Base-by-base conservation (phyloP, 2,888 invertebrate species). In the Ephialtes manifestator region DNA sequence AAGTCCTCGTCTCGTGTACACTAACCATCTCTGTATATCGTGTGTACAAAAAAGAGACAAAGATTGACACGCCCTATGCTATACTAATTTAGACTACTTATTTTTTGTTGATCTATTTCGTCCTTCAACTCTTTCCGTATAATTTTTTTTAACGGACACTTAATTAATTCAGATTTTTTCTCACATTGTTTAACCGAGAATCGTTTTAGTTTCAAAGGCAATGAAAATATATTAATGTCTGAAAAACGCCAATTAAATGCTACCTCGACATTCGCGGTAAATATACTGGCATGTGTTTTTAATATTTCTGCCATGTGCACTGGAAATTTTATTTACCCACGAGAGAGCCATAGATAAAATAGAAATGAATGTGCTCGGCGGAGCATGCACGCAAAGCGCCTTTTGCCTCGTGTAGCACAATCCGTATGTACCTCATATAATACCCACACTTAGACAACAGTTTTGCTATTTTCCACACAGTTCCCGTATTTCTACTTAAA, bases 381-480 rank as follows among this genome's bases (percentile, higher is more conserved):
- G 48, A 65, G 51, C 60, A 35, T 48, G 48, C 70, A 60, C 46
- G 15, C 35, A 60, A 68, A 60, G 39, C 20, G 18, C n/a, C 65
- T 39, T 8, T 24, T 58, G 28, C 58, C 53, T 43, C 53, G 55
- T 46, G 68, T 53, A 67, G n/a, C 39, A 67, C 31, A 15, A 31
- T 18, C n/a, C 46, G n/a, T 53, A 18, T 60, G n/a, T n/a, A 18
- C 48, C 15, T 5, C 74, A 18, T 60, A 31, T 28, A 48, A n/a
- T 46, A 60, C 75, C 13, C 68, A 58, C 67, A 68, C 43, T 4
- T 43, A 74, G 63, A 83, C 39, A 18, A 80, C 84, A 87, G 88
- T 90, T 91, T 89, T 76, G 83, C 85, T 87, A 88, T 90, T 90
- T 89, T 89, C 35, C 39, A 24, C 60, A 60, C 48, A 72, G 80